Evolutionary conservation across 2,888 invertebrate genomes (phyloP), one percentile per base, ranked within the genome.

Genomic region (Pollenia griseotomentosa): DNA sequence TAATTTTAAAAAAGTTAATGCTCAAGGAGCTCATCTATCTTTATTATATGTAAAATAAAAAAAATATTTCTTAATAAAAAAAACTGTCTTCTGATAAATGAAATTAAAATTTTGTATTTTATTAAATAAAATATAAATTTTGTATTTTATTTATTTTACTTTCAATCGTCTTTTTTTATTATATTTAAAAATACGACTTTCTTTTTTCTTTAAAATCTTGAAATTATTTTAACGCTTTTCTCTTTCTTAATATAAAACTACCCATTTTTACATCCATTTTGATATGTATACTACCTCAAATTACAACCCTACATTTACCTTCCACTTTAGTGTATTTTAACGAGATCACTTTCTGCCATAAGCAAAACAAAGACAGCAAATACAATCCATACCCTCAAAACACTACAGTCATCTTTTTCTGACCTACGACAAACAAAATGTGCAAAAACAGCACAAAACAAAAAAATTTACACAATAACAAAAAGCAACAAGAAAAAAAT

Each of bases 371-470:
- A 57, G 79, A 83, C 8, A 57, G 11, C 11, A 51, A 70, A 66
- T 81, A 42, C 0, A 2, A 12, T 61, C 57, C 48, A 57, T 51
- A 57, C 6, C 8, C 2, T 12, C 2, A 4, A 2, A 8, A 14
- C 14, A 16, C 51, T 73, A 8, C 44, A 65, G 61, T 53, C 12
- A 68, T 86, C 86, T 74, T 78, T 7, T 48, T 86, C 65, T 75
- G 86, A 86, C 86, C 86, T 86, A 86, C 83, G 70, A 75, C 83
- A 86, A 79, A 79, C 51, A 42, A 78, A 82, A 11, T 51, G 66
- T 84, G 84, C 84, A 79, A 84, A 84, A 75, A 61, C 23, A 40
- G 0, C 55, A 19, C 71, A 44, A 7, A 73, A 81, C 2, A 65
- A 48, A 61, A 40, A 16, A 48, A 1, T n/a, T 42, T 61, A 57